Evolutionary conservation across 1,140 invertebrate genomes (phyloP).

Genomic region (Nixonia krombeini): DNA sequence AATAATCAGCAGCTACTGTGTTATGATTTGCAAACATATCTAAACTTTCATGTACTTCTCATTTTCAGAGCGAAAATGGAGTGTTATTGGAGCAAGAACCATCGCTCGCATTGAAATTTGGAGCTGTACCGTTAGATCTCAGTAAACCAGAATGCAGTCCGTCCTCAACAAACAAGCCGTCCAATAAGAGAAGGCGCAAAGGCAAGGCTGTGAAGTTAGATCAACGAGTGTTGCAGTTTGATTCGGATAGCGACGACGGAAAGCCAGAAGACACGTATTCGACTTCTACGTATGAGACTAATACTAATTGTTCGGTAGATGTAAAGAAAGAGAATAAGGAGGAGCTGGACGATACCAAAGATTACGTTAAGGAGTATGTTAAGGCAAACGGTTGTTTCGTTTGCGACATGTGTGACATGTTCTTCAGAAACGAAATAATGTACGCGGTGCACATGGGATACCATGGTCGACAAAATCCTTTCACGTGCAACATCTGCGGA

Average conservation of each 20-base stretch:
- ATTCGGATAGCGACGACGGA: constrained; percentile 66
- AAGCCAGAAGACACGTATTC: constrained; percentile 7
- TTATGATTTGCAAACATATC: too few relatives aligned
- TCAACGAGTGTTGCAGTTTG: constrained; percentile 70
- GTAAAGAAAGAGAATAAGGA: neutral
- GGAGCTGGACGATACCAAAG: too few relatives aligned
- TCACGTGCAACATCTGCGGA: constrained; percentile 96
- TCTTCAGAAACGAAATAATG: constrained; percentile 91
- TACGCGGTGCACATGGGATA: constrained; percentile 97
- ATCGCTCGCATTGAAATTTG: neutral
- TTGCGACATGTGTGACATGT: constrained; percentile 91
- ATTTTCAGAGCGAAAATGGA: neutral
- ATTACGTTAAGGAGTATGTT: constrained; percentile 1
- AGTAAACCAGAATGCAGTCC: constrained; percentile 62
- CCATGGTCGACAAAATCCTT: constrained; percentile 91
- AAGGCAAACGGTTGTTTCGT: constrained; percentile 67
- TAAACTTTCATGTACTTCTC: too few relatives aligned
- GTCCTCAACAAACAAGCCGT: neutral
- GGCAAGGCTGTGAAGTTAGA: constrained; percentile 85
- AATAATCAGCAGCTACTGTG: too few relatives aligned
- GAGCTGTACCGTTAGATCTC: constrained; percentile 71
- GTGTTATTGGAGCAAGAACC: neutral
- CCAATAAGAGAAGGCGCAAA: constrained; percentile 76
- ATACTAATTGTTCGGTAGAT: neutral
- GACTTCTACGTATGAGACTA: neutral